These are phyloP conservation scores for Lepidurus arcticus DNA, from an alignment of 1,140 invertebrate genomes.

Conservation along the genomic window DNA sequence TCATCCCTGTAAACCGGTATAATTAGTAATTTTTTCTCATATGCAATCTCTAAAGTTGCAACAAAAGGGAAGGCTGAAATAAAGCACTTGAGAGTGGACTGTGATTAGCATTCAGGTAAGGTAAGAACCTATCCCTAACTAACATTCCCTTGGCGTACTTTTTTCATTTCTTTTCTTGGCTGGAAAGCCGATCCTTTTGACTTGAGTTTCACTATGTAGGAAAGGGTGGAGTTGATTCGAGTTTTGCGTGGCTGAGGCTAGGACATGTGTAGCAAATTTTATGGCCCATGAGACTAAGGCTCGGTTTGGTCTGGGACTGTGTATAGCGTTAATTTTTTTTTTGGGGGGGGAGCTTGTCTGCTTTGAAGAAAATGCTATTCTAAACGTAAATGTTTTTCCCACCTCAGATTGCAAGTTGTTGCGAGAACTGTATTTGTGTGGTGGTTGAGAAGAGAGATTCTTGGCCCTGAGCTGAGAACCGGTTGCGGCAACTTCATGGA, in stretches of 20 bases:
- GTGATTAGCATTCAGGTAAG: background rate
- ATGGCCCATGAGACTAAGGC: background rate
- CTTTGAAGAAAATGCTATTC: no score
- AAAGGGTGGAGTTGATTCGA: background rate
- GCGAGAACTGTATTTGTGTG: no score
- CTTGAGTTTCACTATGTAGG: background rate
- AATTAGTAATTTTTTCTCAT: no score
- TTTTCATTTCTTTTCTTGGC: background rate
- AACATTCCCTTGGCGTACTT: background rate
- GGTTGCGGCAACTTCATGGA: background rate
- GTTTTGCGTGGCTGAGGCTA: no score
- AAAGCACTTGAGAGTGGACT: background rate
- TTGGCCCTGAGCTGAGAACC: background rate
- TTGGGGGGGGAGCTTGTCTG: no score
- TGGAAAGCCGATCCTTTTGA: background rate
- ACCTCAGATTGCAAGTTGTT: no score
- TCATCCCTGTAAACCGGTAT: no score
- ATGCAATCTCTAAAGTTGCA: no score
- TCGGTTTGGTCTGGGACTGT: no score
- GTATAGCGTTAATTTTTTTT: no score
- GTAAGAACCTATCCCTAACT: background rate
- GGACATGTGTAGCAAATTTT: slow-evolving; percentile 1
- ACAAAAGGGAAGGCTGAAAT: background rate
- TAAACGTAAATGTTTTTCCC: no score
- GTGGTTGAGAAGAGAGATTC: no score